phyloP scores from a whole-genome alignment of 2,113 vertebrate genomes.

The Salminus brasiliensis region DNA sequence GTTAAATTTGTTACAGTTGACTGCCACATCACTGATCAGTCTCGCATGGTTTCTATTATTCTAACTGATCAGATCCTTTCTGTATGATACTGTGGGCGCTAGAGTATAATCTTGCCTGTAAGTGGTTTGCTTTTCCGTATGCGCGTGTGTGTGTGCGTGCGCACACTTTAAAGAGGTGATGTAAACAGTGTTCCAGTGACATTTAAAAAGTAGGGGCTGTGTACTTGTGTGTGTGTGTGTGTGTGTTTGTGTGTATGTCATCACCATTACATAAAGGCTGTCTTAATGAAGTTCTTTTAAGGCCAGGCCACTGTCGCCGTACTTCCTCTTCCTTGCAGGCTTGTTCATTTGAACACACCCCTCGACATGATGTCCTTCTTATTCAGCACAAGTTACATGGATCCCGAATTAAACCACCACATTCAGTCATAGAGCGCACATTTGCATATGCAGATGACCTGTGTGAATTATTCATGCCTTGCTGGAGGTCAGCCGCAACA shows the following conservation, averaged over 20 bases:
- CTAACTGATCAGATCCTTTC: background rate
- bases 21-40: background rate
- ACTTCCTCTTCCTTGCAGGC: conserved; percentile 36
- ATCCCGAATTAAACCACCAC: conserved; percentile 19
- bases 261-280: conserved; percentile 36
- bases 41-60: too few relatives aligned
- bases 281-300: conserved; percentile 41
- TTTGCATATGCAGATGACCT: conserved; percentile 34
- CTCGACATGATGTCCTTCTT: conserved; percentile 41
- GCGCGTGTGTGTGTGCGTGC: background rate
- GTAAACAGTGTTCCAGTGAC: background rate
- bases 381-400: conserved; percentile 42
- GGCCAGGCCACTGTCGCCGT: conserved; percentile 43
- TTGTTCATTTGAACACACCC: conserved; percentile 53
- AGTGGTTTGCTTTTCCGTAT: background rate
- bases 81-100: background rate
- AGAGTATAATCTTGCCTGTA: background rate
- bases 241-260: background rate
- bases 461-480: conserved; percentile 51
- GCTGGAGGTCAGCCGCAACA: conserved; percentile 44
- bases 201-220: conserved; percentile 3
- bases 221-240: conserved; percentile 17
- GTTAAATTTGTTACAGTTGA: too few relatives aligned
- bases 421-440: conserved; percentile 34
- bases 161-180: background rate